Evolutionary conservation across 2,888 invertebrate species (phyloP), one percentile per base, ranked within the genome.

Genomic region (Mythimna pallens): DNA sequence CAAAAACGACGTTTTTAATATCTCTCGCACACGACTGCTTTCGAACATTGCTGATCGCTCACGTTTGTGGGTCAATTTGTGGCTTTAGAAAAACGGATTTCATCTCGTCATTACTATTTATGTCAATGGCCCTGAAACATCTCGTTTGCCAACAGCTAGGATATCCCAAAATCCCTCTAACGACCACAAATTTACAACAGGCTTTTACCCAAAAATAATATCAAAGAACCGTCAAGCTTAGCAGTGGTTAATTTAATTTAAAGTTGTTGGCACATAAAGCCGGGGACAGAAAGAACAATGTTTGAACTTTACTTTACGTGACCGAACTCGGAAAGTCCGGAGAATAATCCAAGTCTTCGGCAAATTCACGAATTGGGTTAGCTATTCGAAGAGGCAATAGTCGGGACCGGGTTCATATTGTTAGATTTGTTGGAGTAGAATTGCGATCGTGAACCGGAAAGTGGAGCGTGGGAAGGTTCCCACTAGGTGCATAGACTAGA

Each of bases 201-300:
- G 22, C n/a, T 59, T 36, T 70, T 40, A 10, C 30, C 8, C 14
- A 61, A 59, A 61, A 3, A 64, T 34, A 61, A 61, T 17, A 9
- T 22, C 30, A 9, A 61, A 61, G 40, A 34, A 50, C 17, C 58
- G 5, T 22, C 17, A 40, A 40, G 59, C 36, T 78, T 65, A n/a
- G 7, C 52, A 54, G 58, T 25, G 59, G 17, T 12, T 63, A 58
- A 76, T 78, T 81, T 63, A 76, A 66, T 70, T 81, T 55, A 63
- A 76, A 76, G 47, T 81, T 70, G 47, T 58, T 30, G 30, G 62
- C 50, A 43, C 40, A 58, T 65, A 43, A 68, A 55, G 25, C 12
- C 40, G 12, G 52, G 55, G 25, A 64, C 65, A 63, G 50, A 63
- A 62, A 65, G 54, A 63, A 57, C 61, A 22, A 61, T 43, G 63